Percentiles rank a stretch among this genome's conserved stretches.
phyloP scores from a whole-genome alignment of 2,888 invertebrate species.

The Serripes groenlandicus region DNA sequence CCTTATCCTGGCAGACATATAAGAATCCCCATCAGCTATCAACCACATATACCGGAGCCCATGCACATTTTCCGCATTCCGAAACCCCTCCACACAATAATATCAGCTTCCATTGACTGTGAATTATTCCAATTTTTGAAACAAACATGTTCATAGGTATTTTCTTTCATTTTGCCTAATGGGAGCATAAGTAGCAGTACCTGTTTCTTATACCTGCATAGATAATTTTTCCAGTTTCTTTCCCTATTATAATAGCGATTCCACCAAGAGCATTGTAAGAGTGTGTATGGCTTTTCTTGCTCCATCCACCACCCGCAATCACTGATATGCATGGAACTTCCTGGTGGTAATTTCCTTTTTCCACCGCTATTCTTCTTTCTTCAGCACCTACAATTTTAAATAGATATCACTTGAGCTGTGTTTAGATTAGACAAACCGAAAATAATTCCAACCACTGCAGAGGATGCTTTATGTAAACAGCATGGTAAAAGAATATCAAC shows the following conservation, averaged over 20 bases:
- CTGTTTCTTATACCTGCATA: slow-evolving; percentile 51
- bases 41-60: slow-evolving; percentile 58
- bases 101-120: slow-evolving; percentile 50
- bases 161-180: neutral
- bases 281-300: slow-evolving; percentile 48
- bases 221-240: slow-evolving; percentile 38
- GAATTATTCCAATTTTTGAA: slow-evolving; percentile 42
- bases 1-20: slow-evolving; percentile 32
- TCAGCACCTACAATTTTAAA: slow-evolving; percentile 16
- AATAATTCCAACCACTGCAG: too few relatives aligned
- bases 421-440: too few relatives aligned
- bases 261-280: slow-evolving; percentile 41
- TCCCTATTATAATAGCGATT: slow-evolving; percentile 43
- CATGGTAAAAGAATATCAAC: too few relatives aligned
- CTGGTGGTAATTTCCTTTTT: slow-evolving; percentile 3
- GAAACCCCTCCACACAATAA: slow-evolving; percentile 59
- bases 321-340: slow-evolving; percentile 44
- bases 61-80: slow-evolving; percentile 55
- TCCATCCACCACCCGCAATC: slow-evolving; percentile 67
- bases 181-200: slow-evolving; percentile 33
- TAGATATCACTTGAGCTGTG: too few relatives aligned
- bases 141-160: slow-evolving; percentile 19
- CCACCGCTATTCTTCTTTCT: slow-evolving; percentile 12
- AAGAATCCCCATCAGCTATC: slow-evolving; percentile 43
- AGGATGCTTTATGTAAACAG: too few relatives aligned